Base-by-base conservation (phyloP, 2,888 invertebrate genomes). In the Tricholauxania praeusta region DNA sequence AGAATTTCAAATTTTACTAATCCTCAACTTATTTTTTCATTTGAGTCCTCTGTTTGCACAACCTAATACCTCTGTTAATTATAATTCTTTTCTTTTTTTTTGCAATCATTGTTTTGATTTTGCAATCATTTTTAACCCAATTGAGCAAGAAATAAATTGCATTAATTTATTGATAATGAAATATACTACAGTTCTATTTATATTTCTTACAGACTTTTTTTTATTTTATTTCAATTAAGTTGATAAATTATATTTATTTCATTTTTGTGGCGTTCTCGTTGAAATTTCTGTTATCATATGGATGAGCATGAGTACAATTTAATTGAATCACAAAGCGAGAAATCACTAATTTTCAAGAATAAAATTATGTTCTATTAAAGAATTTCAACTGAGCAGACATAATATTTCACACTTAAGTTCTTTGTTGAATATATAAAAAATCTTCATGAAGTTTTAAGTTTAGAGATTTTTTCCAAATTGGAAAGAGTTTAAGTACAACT, bases 51-150 rank as follows among this genome's bases (percentile, higher is more conserved):
- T 22, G 1, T 22, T 22, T 22, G 1, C 3, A 22, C 22, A 22
- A 1, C 22, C 2, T 22, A 3, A 22, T 28, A 28, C 28, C 28
- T 28, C 28, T 28, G 28, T 28, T 28, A 28, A 5, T 39, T 39
- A 10, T 1, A 39, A 39, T 47, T 15, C 39, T 39, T 10, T 62
- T 62, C n/a, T n/a, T 28, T 62, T 60, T 12, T 62, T 14, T 28
- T 32, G 39, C n/a, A 15, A 2, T 62, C 10, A 39, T 6, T 39
- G 6, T 62, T 12, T 47, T 47, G 17, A 39, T 60, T 28, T 17
- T 39, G 17, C 19, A 48, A 64, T 64, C 64, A 64, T 28, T 52
- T 64, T 64, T 64, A 64, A 64, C 51, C 64, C 51, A 64, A n/a
- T 22, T 64, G 51, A 51, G 6, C 22, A 22, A 51, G 2, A 22